Base-by-base conservation (phyloP, 2,888 invertebrate species). In the Apotomis capreana region DNA sequence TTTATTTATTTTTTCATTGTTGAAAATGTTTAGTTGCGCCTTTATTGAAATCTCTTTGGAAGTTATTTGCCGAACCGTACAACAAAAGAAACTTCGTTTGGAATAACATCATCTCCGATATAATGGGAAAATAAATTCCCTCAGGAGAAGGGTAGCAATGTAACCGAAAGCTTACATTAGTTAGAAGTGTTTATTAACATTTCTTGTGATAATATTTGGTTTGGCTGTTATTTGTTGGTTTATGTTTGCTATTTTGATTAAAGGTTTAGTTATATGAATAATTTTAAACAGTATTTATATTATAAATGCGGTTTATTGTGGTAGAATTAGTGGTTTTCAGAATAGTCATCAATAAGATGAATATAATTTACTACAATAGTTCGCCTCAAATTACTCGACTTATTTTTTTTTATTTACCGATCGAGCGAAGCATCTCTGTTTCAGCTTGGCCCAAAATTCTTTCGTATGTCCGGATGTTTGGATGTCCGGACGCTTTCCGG, bases 111-210 rank as follows among this genome's bases (percentile, higher is more conserved):
- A 58, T 36, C 64, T 46, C 54, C 15, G 12, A 51, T 49, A 69
- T 64, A 70, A 64, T 70, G 44, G 59, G 44, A 70, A 63, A 59
- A 59, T 70, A 54, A 59, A 70, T 46, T 70, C 63, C 63, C 26
- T 10, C 26, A 36, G 59, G 37, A 59, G 54, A 13, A 58, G 26
- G 40, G 36, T 64, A 64, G 64, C 59, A 64, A 54, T 52, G 54
- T 64, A 64, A 13, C 51, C 10, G 40, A 63, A 40, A 26, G n/a
- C 63, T 51, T 51, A 37, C 40, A 26, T 52, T 63, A 26, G 58
- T 63, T n/a, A 13, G 3, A 63, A 10, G 44, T 64, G 64, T 64
- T 52, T 64, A 52, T 70, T 64, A 64, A 52, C 8, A 9, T 3
- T 49, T 9, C 8, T 49, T 49, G 49, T 49, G 49, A 10, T 46